phyloP scores from a whole-genome alignment of 2,797 vertebrate genomes.

The Erethizon dorsatum region DNA sequence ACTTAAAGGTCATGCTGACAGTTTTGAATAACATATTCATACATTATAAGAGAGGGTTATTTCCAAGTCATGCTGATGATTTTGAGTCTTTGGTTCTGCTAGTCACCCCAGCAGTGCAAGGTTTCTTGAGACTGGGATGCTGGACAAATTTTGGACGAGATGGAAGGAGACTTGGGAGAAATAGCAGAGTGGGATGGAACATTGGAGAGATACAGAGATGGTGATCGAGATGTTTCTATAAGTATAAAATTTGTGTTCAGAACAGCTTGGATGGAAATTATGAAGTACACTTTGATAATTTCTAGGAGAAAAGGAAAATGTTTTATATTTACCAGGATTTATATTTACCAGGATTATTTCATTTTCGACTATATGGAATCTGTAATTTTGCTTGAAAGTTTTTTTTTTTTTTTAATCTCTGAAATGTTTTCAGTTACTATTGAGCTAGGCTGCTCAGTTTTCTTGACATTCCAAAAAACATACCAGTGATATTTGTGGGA shows the following conservation, averaged over 20 bases:
- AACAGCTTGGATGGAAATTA: neutral
- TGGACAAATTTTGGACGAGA: neutral
- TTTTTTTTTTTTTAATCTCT: neutral
- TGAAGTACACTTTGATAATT: neutral
- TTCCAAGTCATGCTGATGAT: neutral
- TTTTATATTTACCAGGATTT: neutral
- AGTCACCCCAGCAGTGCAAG: no score
- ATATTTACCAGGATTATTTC: slow-evolving; percentile 9
- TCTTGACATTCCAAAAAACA: slow-evolving; percentile 68
- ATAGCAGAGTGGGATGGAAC: neutral
- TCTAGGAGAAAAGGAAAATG: slow-evolving; percentile 28
- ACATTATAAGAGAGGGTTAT: neutral
- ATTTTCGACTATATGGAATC: neutral
- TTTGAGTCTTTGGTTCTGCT: neutral
- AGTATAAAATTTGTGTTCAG: neutral
- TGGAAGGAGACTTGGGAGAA: neutral
- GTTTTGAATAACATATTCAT: neutral
- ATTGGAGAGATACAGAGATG: neutral
- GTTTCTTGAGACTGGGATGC: neutral
- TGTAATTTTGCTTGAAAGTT: slow-evolving; percentile 50
- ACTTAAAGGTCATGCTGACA: neutral
- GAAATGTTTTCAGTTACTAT: slow-evolving; percentile 36
- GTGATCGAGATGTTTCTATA: neutral
- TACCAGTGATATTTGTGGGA: slow-evolving; percentile 78
- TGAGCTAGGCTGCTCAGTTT: neutral